Evolutionary conservation across 2,888 invertebrate genomes (phyloP).

Genomic region (Quadroppia sp.): DNA sequence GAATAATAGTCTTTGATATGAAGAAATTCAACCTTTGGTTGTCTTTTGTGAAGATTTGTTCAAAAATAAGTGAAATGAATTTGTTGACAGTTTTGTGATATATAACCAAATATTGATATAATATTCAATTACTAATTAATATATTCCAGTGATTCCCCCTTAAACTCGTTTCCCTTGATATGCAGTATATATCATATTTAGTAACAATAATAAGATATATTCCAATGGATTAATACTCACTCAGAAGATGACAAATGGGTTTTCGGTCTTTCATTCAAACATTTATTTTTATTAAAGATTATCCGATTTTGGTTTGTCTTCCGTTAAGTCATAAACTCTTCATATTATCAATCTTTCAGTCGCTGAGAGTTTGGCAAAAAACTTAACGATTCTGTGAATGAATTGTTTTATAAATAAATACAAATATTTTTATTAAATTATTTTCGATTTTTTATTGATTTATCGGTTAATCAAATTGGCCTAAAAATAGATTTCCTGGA

Average conservation of each 20-base stretch:
- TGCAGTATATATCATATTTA: no score
- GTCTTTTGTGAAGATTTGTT: background rate
- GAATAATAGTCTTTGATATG: background rate
- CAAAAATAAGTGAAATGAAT: background rate
- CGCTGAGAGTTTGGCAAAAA: background rate
- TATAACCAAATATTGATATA: no score
- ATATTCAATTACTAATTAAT: no score
- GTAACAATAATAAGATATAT: background rate
- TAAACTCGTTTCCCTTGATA: no score
- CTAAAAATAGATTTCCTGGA: constrained; percentile 29
- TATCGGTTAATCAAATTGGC: background rate
- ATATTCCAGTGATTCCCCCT: no score
- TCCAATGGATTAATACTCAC: background rate
- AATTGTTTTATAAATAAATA: no score
- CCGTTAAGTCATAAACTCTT: background rate
- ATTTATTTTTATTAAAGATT: constrained; percentile 11
- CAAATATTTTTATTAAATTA: no score
- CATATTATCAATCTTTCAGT: background rate
- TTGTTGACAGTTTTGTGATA: background rate
- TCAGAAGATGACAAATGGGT: constrained; percentile 26
- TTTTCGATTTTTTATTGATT: background rate
- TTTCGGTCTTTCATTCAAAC: background rate
- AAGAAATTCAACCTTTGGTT: background rate
- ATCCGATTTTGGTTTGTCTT: background rate
- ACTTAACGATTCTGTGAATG: background rate